phyloP scores from a whole-genome alignment of 2,113 vertebrate species.

The Cavia porcellus region DNA sequence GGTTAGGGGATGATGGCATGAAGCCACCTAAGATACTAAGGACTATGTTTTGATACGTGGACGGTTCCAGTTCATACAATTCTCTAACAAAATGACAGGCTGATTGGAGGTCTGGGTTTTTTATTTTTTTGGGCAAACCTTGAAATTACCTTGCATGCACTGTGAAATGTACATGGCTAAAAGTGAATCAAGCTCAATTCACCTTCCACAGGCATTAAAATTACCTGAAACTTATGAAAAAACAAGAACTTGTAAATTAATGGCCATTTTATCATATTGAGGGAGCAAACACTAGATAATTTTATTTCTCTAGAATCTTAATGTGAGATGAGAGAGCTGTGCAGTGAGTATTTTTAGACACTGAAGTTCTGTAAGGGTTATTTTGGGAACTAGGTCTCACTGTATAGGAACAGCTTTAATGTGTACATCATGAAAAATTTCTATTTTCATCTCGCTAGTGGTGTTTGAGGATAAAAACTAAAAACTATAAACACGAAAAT shows the following conservation, averaged over 20 bases:
- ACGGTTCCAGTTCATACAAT: background rate
- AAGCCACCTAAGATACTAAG: background rate
- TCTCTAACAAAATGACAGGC: conserved; percentile 25
- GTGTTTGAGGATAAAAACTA: conserved; percentile 60
- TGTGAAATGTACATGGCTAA: background rate
- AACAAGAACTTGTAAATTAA: conserved; percentile 62
- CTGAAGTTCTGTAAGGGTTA: conserved; percentile 63
- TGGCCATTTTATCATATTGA: conserved; percentile 42
- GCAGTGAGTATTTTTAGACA: conserved; percentile 72
- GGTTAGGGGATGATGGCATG: background rate
- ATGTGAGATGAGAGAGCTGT: conserved; percentile 52
- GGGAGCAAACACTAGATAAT: conserved; percentile 53
- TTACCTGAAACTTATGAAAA: conserved; percentile 59
- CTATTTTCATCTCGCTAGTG: conserved; percentile 35
- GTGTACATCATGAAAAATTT: conserved; percentile 55
- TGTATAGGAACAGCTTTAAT: conserved; percentile 55
- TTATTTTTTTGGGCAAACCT: background rate
- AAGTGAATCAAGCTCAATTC: conserved; percentile 36
- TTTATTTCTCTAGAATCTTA: conserved; percentile 65
- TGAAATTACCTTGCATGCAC: background rate
- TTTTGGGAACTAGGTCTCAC: conserved; percentile 65
- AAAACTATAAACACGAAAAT: conserved; percentile 53
- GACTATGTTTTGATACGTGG: conserved; percentile 16
- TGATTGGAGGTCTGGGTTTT: background rate
- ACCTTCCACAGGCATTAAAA: background rate